Conservation (phyloP, 2,113 vertebrate species). For the Heptranchias perlo region DNA sequence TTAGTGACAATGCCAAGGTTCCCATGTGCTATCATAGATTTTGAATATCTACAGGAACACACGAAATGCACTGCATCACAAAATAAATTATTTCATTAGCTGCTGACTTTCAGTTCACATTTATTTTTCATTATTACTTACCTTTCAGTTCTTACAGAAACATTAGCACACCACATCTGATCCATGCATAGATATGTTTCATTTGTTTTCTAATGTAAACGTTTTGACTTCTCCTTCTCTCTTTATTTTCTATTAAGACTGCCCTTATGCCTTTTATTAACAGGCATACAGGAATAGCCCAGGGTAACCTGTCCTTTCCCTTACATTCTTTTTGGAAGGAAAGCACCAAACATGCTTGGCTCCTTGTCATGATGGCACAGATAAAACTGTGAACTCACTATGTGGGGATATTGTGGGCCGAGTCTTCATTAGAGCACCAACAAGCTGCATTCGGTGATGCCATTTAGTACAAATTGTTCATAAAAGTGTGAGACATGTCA, state of each 20-base stretch:
- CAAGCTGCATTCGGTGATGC: background rate
- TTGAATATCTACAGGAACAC: background rate
- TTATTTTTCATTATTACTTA: background rate
- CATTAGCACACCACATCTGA: background rate
- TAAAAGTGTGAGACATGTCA: too few relatives aligned
- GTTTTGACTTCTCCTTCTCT: background rate
- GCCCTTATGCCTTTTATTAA: background rate
- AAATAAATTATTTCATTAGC: background rate
- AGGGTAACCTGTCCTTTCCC: background rate
- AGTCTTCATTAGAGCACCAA: background rate
- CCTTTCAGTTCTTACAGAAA: background rate
- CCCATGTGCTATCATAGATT: background rate
- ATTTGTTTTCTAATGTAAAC: background rate
- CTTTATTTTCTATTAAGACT: background rate
- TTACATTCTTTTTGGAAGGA: constrained; percentile 14
- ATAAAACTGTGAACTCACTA: background rate
- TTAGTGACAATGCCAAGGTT: background rate
- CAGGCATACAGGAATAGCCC: background rate
- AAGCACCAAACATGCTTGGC: background rate
- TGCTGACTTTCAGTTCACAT: background rate
- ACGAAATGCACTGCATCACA: background rate
- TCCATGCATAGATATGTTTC: background rate
- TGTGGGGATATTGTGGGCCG: background rate
- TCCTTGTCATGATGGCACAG: background rate
- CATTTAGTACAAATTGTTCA: background rate